Evolutionary conservation across 2,113 vertebrate species (phyloP).

Genomic region (Tinamus guttatus): DNA sequence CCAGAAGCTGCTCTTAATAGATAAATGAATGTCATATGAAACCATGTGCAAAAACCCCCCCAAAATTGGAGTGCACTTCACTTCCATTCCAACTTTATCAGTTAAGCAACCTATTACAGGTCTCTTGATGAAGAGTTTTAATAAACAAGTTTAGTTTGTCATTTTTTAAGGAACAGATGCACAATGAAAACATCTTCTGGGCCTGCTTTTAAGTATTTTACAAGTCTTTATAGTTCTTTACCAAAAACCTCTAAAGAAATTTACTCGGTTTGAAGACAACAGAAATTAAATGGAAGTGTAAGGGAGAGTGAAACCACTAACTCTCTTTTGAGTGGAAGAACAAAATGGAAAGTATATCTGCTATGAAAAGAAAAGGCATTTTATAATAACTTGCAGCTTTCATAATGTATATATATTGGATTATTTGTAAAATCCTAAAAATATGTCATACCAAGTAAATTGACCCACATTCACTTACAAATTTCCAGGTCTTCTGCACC

Average conservation of each 20-base stretch:
- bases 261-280: background rate
- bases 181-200: background rate
- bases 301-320: background rate
- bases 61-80: background rate
- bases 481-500: background rate
- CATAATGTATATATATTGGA: background rate
- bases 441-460: background rate
- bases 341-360: background rate
- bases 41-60: background rate
- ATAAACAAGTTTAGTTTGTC: background rate
- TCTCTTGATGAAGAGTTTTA: background rate
- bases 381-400: background rate
- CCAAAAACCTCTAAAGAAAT: background rate
- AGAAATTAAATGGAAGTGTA: background rate
- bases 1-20: constrained; percentile 2
- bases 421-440: background rate
- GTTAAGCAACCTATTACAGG: background rate
- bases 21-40: constrained; percentile 34
- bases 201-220: background rate
- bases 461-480: background rate
- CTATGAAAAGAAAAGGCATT: background rate
- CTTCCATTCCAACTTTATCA: background rate
- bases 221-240: background rate
- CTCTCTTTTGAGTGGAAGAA: background rate
- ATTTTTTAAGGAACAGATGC: background rate